Conservation (phyloP, 2,888 invertebrate genomes). For the Piscicola geometra region DNA sequence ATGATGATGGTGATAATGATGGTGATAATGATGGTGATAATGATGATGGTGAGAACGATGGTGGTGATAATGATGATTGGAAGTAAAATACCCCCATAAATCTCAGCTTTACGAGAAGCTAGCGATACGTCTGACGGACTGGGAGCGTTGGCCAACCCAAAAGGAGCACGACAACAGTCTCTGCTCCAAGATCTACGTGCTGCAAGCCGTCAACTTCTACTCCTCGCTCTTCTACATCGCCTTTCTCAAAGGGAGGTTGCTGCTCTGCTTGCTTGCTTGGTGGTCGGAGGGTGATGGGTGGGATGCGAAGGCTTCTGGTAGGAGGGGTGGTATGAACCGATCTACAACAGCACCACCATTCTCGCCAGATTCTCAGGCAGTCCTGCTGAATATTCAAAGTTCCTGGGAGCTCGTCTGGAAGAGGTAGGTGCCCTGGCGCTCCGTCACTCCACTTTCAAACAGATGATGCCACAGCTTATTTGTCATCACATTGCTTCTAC, state of each 20-base stretch:
- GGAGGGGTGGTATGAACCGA: too few species aligned
- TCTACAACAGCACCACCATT: background rate
- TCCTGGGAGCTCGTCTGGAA: conserved; percentile 75
- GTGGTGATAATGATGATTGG: too few species aligned
- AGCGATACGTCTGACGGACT: conserved; percentile 81
- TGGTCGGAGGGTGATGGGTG: background rate
- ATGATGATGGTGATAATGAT: too few species aligned
- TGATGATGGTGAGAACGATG: too few species aligned
- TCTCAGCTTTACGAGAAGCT: conserved; percentile 51
- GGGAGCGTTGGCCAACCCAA: conserved; percentile 77
- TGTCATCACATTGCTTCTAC: background rate
- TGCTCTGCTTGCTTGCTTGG: background rate
- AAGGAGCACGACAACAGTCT: conserved; percentile 91
- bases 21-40: too few species aligned
- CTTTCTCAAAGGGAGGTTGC: conserved; percentile 78
- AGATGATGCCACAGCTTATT: background rate
- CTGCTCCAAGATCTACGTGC: conserved; percentile 84
- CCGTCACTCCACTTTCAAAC: background rate
- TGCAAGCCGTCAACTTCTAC: conserved; percentile 95
- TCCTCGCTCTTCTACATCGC: conserved; percentile 95
- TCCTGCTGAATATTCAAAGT: conserved; percentile 70
- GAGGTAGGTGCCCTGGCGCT: conserved; percentile 63
- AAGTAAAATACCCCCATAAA: too few species aligned
- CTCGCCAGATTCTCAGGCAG: conserved; percentile 75
- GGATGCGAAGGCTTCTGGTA: too few species aligned